phyloP scores from a whole-genome alignment of 2,113 vertebrate species.

The Synchiropus splendidus region DNA sequence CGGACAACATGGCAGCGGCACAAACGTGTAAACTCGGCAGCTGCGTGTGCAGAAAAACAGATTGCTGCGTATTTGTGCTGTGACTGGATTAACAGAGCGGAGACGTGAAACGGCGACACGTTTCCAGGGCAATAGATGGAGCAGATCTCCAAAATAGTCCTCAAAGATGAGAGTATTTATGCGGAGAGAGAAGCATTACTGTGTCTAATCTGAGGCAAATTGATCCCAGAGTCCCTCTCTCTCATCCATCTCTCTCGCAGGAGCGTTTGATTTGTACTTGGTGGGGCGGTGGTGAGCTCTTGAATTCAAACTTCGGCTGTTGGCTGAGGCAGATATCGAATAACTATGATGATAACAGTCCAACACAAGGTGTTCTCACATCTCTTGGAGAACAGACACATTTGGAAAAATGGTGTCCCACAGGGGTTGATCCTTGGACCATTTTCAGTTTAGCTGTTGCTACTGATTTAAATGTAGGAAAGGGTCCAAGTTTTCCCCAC shows the following conservation, averaged over 20 bases:
- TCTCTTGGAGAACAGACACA: too few species aligned
- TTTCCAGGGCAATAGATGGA: conserved; percentile 17
- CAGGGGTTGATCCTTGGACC: too few species aligned
- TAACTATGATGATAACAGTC: conserved; percentile 16
- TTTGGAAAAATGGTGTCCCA: too few species aligned
- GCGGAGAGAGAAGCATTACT: conserved; percentile 57
- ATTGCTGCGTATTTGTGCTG: conserved; percentile 16
- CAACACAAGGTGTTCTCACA: too few species aligned
- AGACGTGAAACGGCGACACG: conserved; percentile 9
- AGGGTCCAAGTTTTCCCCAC: too few species aligned
- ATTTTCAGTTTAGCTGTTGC: too few species aligned
- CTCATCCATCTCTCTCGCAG: conserved; percentile 42
- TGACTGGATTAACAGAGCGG: conserved; percentile 32
- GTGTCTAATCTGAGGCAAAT: conserved; percentile 60
- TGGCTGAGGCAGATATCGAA: conserved; percentile 26
- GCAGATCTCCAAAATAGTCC: conserved; percentile 41
- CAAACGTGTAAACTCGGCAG: neutral
- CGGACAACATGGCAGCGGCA: neutral
- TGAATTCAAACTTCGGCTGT: conserved; percentile 34
- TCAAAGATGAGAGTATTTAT: conserved; percentile 42
- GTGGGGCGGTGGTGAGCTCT: conserved; percentile 21
- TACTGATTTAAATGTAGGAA: too few species aligned
- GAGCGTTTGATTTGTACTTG: conserved; percentile 40
- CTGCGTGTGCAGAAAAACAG: conserved; percentile 5
- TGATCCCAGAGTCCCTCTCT: conserved; percentile 40